A percentile compares a stretch with the other conserved stretches of the same genome.
phyloP scores from a whole-genome alignment of 2,113 vertebrate species.

The Nestor notabilis region DNA sequence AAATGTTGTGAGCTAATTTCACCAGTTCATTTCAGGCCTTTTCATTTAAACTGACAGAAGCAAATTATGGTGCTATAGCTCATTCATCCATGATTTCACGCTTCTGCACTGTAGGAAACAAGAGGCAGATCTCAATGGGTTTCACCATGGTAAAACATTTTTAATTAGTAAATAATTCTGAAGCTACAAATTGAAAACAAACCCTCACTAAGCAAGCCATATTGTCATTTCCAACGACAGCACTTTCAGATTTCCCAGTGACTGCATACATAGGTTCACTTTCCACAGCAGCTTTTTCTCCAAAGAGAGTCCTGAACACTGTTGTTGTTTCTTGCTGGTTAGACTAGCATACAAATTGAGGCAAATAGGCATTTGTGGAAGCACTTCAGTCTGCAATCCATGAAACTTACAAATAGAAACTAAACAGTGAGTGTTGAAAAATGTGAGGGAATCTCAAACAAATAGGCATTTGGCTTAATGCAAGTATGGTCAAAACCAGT shows the following conservation, averaged over 20 bases:
- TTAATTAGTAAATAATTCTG: conserved; percentile 80
- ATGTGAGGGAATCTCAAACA: background rate
- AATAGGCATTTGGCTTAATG: background rate
- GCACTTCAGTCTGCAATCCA: background rate
- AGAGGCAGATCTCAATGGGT: conserved; percentile 65
- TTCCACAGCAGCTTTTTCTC: background rate
- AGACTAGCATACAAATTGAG: conserved; percentile 39
- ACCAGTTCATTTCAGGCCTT: conserved; percentile 64
- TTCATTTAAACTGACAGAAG: conserved; percentile 71
- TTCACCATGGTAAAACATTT: conserved; percentile 65
- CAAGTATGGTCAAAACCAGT: background rate
- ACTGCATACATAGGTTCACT: background rate
- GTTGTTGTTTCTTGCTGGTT: conserved; percentile 37
- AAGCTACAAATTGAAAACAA: conserved; percentile 65
- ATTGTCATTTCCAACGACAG: conserved; percentile 28
- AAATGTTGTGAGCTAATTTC: conserved; percentile 64
- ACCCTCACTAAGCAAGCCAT: conserved; percentile 43
- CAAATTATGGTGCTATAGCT: conserved; percentile 67
- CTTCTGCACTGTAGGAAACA: conserved; percentile 71
- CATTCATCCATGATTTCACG: conserved; percentile 70
- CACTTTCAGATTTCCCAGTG: conserved; percentile 45
- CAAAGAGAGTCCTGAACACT: background rate
- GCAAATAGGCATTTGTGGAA: conserved; percentile 20
- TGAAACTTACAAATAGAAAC: conserved; percentile 13
- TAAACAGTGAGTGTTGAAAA: background rate